Base-by-base conservation (phyloP, 1,140 invertebrate species). In the Trichonephila inaurata region DNA sequence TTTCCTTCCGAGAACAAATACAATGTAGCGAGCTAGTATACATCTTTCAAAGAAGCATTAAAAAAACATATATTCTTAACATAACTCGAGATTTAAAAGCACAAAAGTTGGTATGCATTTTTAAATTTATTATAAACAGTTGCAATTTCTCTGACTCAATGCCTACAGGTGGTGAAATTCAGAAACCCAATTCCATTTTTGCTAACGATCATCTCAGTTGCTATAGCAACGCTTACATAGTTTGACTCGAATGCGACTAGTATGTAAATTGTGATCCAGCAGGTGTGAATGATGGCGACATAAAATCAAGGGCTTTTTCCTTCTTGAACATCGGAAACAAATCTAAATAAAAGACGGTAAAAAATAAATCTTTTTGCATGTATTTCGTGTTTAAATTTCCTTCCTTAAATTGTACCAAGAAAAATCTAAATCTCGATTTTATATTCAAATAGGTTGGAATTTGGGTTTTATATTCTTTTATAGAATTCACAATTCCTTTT, bases 181-280 rank as follows among this genome's bases (percentile, higher is more conserved):
- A 33, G 40, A 83, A 83, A 40, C 8, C 40, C 81, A 83, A 83
- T 51, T 21, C 40, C 81, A 51, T 51, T 83, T 83, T 83, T 58
- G 81, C n/a, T 83, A 40, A 83, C 81, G 81, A 83, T 83, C 81
- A 83, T 83, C 33, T 83, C 81, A n/a, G 81, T 83, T 21, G 40
- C 81, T 16, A 19, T 83, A 40, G 81, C 24, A 58, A 83, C 51
- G 51, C 10, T 51, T 51, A 51, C 51, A 51, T 44, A 6, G 51
- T 66, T 82, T 8, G 81, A 40, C 81, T 82, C 66, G 66, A n/a
- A 24, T 24, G n/a, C 66, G 51, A 51, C 51, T 51, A 51, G 66
- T 69, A n/a, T 69, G 66, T 33, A 58, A 83, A 83, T 40, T 83
- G 19, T 19, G 21, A 14, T 21, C 16, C 18, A 51, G 81, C 81